Evolutionary conservation across 2,797 vertebrate species (phyloP).

Genomic region (Fratercula arctica): DNA sequence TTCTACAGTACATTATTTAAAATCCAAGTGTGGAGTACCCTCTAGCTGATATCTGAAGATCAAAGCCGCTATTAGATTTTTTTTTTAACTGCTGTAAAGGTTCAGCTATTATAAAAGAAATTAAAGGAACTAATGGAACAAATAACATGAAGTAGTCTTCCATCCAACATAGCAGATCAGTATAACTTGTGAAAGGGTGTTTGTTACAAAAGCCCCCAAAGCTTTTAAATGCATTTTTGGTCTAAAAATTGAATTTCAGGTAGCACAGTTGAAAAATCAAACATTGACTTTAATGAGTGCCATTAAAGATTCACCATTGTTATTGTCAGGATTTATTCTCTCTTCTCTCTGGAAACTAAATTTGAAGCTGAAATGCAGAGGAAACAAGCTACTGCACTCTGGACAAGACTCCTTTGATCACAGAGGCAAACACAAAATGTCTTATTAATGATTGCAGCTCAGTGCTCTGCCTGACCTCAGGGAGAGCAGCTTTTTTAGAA

Average conservation of each 20-base stretch:
- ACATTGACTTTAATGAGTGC: constrained; percentile 61
- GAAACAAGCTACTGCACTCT: constrained; percentile 48
- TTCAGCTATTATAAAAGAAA: constrained; percentile 61
- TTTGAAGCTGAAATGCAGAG: constrained; percentile 48
- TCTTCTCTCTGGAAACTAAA: constrained; percentile 45
- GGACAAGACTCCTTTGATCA: constrained; percentile 56
- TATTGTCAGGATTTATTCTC: constrained; percentile 66
- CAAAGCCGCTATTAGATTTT: constrained; percentile 61
- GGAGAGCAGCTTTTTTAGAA: constrained; percentile 31
- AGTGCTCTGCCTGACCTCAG: constrained; percentile 54
- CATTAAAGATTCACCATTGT: constrained; percentile 62
- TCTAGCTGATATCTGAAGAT: constrained; percentile 64
- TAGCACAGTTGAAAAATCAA: constrained; percentile 57
- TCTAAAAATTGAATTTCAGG: constrained; percentile 67
- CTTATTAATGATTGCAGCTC: constrained; percentile 63
- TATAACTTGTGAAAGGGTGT: constrained; percentile 43
- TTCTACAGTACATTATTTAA: constrained; percentile 58
- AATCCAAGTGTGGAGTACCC: constrained; percentile 55
- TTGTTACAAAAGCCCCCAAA: constrained; percentile 61
- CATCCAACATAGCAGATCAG: neutral
- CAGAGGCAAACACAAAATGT: constrained; percentile 65
- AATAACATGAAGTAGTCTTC: constrained; percentile 57
- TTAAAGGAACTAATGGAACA: constrained; percentile 69
- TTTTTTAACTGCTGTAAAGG: constrained; percentile 38
- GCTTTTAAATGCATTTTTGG: constrained; percentile 63